phyloP scores from a whole-genome alignment of 2,797 vertebrate genomes.

The Halcyon smyrnensis region DNA sequence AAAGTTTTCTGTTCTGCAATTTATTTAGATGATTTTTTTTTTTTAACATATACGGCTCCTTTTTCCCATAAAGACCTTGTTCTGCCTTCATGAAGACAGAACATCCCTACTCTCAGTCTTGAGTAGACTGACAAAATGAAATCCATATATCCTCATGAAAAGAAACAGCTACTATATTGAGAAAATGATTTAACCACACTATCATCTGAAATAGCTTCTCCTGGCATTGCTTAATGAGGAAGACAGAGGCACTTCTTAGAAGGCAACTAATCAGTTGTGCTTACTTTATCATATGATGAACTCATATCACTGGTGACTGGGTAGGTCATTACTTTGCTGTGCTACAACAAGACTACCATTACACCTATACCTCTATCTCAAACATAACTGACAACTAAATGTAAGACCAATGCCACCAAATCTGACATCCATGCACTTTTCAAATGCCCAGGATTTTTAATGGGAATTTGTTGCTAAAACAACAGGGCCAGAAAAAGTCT shows the following conservation, averaged over 20 bases:
- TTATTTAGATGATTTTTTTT: background rate
- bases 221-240: background rate
- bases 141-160: background rate
- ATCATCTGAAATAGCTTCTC: background rate
- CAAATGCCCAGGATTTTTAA: background rate
- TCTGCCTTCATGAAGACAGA: background rate
- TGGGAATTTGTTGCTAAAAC: background rate
- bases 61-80: background rate
- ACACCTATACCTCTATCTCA: background rate
- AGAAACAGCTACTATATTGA: background rate
- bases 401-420: background rate
- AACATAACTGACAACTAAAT: background rate
- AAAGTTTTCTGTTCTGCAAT: background rate
- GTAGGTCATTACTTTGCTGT: background rate
- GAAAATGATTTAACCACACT: background rate
- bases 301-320: background rate
- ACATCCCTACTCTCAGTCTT: background rate
- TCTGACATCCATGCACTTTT: background rate
- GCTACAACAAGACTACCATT: background rate
- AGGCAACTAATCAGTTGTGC: background rate
- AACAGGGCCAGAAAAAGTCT: background rate
- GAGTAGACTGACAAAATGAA: background rate
- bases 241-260: background rate
- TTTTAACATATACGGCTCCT: background rate
- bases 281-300: background rate